Conservation (phyloP, 92 coral and sea anemone species). For the Parazoanthus swiftii region DNA sequence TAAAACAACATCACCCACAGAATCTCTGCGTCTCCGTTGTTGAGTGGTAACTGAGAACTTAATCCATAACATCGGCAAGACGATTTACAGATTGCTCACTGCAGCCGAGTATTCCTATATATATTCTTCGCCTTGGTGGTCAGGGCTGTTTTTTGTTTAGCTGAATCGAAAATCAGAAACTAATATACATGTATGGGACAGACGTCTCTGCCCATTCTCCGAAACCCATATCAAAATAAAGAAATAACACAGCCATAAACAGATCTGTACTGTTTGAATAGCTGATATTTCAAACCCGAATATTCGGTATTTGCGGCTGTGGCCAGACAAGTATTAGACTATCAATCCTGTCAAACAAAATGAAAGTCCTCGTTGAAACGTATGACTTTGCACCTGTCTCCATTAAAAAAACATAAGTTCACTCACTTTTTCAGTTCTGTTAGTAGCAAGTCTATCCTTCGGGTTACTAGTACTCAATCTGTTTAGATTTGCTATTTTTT, state of each 20-base stretch:
- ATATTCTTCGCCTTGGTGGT: background rate
- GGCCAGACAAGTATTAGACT: background rate
- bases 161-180: background rate
- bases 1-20: background rate
- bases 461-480: background rate
- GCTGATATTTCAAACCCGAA: background rate
- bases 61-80: background rate
- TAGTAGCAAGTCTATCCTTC: background rate
- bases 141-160: background rate
- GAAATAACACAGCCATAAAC: background rate
- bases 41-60: background rate
- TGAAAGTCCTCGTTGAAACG: background rate
- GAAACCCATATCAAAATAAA: background rate
- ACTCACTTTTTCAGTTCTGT: background rate
- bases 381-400: background rate
- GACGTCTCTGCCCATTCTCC: background rate
- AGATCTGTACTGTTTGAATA: background rate
- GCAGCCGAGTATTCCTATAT: background rate
- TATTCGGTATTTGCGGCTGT: background rate
- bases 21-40: no score
- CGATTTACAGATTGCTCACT: no score
- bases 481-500: background rate
- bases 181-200: no score
- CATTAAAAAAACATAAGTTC: background rate
- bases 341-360: background rate